These are phyloP conservation scores for Agonopterix subpropinquella DNA, from an alignment of 2,888 invertebrate species.

Conservation along the genomic window DNA sequence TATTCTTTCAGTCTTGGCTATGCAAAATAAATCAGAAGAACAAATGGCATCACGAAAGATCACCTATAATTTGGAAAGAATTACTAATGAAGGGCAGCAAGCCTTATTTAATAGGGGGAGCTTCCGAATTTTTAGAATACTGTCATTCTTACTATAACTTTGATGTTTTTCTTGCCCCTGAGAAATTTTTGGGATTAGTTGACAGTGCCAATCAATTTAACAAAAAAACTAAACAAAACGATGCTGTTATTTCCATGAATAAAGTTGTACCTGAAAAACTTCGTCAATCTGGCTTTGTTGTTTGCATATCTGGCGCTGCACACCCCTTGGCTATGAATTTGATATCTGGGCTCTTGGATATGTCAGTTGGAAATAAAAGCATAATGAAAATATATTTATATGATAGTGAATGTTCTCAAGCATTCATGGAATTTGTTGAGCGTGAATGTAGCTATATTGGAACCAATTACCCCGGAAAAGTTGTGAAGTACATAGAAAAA, in stretches of 20 bases:
- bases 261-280: constrained; percentile 3
- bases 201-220: constrained; percentile 40
- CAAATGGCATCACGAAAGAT: constrained; percentile 71
- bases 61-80: constrained; percentile 79
- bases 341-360: constrained; percentile 48
- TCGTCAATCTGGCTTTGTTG: constrained; percentile 24
- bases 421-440: constrained; percentile 46
- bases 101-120: constrained; percentile 75
- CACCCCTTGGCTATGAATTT: constrained; percentile 44
- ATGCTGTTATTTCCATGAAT: background rate
- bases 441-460: constrained; percentile 44
- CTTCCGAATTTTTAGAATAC: constrained; percentile 77
- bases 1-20: constrained; percentile 57
- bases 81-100: constrained; percentile 70
- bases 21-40: constrained; percentile 62
- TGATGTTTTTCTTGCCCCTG: constrained; percentile 40
- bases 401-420: constrained; percentile 34
- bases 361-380: constrained; percentile 25
- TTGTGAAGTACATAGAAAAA: constrained; percentile 52
- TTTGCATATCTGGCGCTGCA: constrained; percentile 54
- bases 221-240: constrained; percentile 27
- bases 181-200: constrained; percentile 40
- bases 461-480: constrained; percentile 36
- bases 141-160: constrained; percentile 75
- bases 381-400: constrained; percentile 51